Conservation (phyloP, 2,113 vertebrate genomes). For the Phaethornis superciliosus region DNA sequence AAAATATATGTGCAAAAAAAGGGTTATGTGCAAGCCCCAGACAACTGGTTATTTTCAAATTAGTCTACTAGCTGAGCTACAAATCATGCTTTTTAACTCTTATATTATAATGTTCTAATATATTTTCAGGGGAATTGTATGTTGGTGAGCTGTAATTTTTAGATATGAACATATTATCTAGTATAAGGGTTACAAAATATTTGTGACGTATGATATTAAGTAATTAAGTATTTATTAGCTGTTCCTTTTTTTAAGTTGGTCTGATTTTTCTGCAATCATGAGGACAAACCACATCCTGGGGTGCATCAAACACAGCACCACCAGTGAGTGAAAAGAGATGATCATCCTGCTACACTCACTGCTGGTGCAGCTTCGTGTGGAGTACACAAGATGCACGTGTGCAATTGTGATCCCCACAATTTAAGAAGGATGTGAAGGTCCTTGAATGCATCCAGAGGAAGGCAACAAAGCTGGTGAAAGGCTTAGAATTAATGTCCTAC, state of each 20-base stretch:
- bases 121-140: conserved; percentile 11
- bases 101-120: background rate
- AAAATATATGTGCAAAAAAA: background rate
- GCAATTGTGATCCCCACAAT: too few relatives aligned
- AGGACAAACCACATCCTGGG: too few relatives aligned
- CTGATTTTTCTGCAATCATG: background rate
- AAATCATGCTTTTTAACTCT: background rate
- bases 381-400: too few relatives aligned
- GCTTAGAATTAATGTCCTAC: background rate
- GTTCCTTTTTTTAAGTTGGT: background rate
- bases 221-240: conserved; percentile 8
- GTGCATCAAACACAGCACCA: too few relatives aligned
- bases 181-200: background rate
- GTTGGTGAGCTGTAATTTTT: conserved; percentile 11
- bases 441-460: too few relatives aligned
- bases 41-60: conserved; percentile 20
- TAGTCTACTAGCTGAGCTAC: background rate
- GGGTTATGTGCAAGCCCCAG: background rate
- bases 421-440: background rate
- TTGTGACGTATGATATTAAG: background rate
- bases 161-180: conserved; percentile 3
- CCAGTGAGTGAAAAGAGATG: too few relatives aligned
- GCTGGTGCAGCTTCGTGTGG: fast-evolving
- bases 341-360: background rate
- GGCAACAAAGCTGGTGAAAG: background rate